Evolutionary conservation across 1,140 invertebrate species (phyloP).

Genomic region (Nasonia longicornis): DNA sequence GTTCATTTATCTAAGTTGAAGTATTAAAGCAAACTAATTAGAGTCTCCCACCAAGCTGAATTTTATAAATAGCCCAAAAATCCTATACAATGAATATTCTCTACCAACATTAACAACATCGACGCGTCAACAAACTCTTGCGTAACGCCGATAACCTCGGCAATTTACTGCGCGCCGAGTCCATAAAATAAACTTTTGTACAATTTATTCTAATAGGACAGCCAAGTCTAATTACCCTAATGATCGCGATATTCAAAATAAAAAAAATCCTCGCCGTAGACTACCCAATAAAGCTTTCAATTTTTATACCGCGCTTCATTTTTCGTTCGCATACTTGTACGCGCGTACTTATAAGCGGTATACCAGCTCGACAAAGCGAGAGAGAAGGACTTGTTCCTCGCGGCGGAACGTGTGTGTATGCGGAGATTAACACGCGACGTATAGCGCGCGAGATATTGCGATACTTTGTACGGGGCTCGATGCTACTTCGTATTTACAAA

Average conservation of each 20-base stretch:
- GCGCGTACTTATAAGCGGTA: background rate
- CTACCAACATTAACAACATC: too few relatives aligned
- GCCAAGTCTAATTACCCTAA: background rate
- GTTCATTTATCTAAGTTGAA: too few relatives aligned
- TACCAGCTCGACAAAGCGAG: background rate
- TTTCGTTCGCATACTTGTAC: too few relatives aligned
- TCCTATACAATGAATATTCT: too few relatives aligned
- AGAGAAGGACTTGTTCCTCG: background rate
- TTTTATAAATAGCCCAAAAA: too few relatives aligned
- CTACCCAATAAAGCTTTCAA: too few relatives aligned
- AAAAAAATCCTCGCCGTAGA: background rate
- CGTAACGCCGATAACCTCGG: background rate
- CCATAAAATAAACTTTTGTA: background rate
- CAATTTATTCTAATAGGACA: background rate
- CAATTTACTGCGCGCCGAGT: background rate
- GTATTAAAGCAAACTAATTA: too few relatives aligned
- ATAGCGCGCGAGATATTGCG: constrained; percentile 10
- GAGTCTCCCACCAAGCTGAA: too few relatives aligned
- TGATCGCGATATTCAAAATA: background rate
- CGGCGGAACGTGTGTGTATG: too few relatives aligned
- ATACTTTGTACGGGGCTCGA: constrained; percentile 15
- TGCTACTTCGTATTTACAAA: constrained; percentile 3
- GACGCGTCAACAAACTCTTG: background rate
- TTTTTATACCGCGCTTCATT: too few relatives aligned
- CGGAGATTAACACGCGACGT: too few relatives aligned